These are phyloP conservation scores for Mesembrinibis cayennensis DNA, from an alignment of 2,113 vertebrate genomes.

Conservation along the genomic window DNA sequence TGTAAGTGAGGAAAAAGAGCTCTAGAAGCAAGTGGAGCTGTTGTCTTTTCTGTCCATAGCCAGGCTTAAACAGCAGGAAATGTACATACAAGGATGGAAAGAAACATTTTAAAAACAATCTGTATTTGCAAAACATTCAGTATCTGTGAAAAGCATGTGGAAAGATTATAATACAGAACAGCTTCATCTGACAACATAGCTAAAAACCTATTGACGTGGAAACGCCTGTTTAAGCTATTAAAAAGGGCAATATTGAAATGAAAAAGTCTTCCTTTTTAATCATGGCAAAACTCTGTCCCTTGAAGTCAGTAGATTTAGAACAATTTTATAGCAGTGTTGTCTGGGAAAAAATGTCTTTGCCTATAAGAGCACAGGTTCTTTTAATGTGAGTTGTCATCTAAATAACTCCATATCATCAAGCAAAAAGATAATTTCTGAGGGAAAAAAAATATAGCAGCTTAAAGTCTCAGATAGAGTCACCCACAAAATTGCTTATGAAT, in stretches of 20 bases:
- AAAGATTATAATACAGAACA: not conserved
- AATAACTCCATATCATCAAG: slow-evolving; percentile 55
- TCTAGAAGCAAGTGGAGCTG: not conserved
- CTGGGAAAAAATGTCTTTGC: slow-evolving; percentile 3
- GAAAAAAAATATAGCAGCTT: not conserved
- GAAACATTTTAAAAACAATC: not conserved
- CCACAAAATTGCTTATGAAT: slow-evolving; percentile 66
- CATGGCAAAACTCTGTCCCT: not conserved
- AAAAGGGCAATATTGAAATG: slow-evolving; percentile 9
- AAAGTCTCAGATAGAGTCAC: slow-evolving; percentile 36
- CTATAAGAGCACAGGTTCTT: not conserved
- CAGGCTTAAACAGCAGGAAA: not conserved
- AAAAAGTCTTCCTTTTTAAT: not conserved
- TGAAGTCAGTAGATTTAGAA: not conserved
- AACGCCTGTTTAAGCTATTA: slow-evolving; percentile 40
- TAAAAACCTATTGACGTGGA: slow-evolving; percentile 32
- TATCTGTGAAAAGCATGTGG: slow-evolving; percentile 18
- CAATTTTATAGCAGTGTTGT: not conserved
- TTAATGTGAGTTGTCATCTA: slow-evolving; percentile 42
- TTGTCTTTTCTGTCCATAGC: not conserved
- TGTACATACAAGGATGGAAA: not conserved
- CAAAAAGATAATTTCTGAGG: slow-evolving; percentile 28
- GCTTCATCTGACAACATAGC: not conserved
- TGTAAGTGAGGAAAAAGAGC: not conserved
- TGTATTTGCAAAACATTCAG: not conserved